These are phyloP conservation scores for Hemistola chrysoprasaria DNA, from an alignment of 2,888 invertebrate species.

Conservation along the genomic window DNA sequence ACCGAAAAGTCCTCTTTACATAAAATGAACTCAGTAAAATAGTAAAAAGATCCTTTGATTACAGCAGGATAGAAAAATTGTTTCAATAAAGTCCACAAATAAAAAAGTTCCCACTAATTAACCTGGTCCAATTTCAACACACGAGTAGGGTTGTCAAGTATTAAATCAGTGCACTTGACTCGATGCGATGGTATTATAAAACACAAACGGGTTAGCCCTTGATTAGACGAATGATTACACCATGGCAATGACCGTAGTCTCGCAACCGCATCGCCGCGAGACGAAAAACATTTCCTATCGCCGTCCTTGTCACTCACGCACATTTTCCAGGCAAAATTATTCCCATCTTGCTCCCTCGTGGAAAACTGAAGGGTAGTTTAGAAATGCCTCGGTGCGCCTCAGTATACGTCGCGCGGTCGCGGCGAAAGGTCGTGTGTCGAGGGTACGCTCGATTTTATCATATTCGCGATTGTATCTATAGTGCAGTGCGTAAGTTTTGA, in stretches of 20 bases:
- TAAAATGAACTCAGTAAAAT: no score
- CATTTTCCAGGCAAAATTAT: slow-evolving; percentile 39
- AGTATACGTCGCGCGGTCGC: slow-evolving; percentile 65
- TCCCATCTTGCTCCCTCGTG: slow-evolving; percentile 51
- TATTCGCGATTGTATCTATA: slow-evolving; percentile 38
- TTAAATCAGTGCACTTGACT: slow-evolving; percentile 15
- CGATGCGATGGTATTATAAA: slow-evolving; percentile 20
- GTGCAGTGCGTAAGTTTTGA: slow-evolving; percentile 42
- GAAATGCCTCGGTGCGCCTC: slow-evolving; percentile 61
- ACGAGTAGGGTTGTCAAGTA: slow-evolving; percentile 13
- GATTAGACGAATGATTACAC: slow-evolving; percentile 54
- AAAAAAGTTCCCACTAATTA: no score
- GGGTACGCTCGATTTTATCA: slow-evolving; percentile 35
- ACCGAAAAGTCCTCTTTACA: no score
- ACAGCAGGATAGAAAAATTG: no score
- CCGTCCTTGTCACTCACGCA: slow-evolving; percentile 46
- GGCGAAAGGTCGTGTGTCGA: slow-evolving; percentile 43
- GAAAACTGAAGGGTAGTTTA: slow-evolving; percentile 67
- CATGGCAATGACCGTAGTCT: slow-evolving; percentile 76
- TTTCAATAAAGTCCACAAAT: background rate
- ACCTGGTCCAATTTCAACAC: no score
- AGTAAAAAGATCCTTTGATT: no score
- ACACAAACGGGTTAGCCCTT: slow-evolving; percentile 33
- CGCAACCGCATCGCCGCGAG: slow-evolving; percentile 76
- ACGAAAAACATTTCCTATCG: slow-evolving; percentile 58